Evolutionary conservation across 2,113 vertebrate species (phyloP), one percentile per base, ranked within the genome.

Genomic region (Brienomyrus brachyistius): DNA sequence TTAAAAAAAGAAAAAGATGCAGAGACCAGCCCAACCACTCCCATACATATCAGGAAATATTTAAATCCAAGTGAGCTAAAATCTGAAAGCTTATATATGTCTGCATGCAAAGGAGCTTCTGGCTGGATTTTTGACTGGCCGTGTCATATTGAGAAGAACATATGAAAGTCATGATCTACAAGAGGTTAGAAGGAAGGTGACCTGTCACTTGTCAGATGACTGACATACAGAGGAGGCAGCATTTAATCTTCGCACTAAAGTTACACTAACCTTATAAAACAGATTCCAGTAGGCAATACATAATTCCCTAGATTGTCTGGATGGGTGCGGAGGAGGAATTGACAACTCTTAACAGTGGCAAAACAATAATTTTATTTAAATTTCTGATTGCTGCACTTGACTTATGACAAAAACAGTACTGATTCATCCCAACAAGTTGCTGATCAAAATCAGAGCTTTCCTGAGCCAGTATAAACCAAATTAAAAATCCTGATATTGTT

Each of bases 131-230:
- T 92, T 96, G 95, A 96, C 96, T 95, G 93, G 93, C 92, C 95
- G 90, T 94, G 92, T 95, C 94, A 92, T 95, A 94, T 96, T 96
- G 96, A 92, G 95, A 92, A 94, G 95, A 88, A 80, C 74, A 80
- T 19, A 40, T 85, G 43, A 95, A 94, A 91, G 94, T 94, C 93
- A 91, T 96, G 95, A 97, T 96, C 96, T 96, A 96, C 95, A 96
- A 94, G 91, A 93, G 95, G 96, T 97, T 96, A 97, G 97, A 96
- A 95, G 95, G 94, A 96, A 95, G 95, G 95, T 96, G 95, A 97
- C 96, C 96, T 94, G 94, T 94, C 92, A 94, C 88, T 95, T 96
- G 93, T 94, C 93, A 93, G 95, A 93, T 95, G 95, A 95, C 95
- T 96, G 96, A 97, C 96, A 96, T 95, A 95, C 93, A 91, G 93